These are phyloP conservation scores for Caerostris extrusa DNA, from an alignment of 1,140 invertebrate species.

Conservation along the genomic window DNA sequence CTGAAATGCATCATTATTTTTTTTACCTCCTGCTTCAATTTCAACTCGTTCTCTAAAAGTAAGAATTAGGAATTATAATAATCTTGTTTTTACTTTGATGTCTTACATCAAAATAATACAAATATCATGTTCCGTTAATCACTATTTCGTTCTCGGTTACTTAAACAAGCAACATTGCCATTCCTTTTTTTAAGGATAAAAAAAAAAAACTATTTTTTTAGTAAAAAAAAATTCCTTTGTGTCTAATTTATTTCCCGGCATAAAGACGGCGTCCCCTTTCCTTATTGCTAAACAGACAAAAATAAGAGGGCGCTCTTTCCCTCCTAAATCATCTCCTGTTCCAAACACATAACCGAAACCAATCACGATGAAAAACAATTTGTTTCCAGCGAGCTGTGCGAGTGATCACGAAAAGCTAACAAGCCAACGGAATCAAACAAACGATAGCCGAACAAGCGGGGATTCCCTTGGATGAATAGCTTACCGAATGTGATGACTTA, in stretches of 20 bases:
- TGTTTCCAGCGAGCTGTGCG: not conserved
- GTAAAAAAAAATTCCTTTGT: not conserved
- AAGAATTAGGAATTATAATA: too few relatives aligned
- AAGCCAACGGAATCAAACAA: constrained; percentile 9
- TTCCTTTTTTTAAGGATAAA: too few relatives aligned
- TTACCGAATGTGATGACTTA: not conserved
- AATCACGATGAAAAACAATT: constrained; percentile 40
- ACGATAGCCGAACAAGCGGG: not conserved
- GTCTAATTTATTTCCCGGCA: not conserved
- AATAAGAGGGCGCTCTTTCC: not conserved
- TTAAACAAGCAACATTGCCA: too few relatives aligned
- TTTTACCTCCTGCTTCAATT: too few relatives aligned
- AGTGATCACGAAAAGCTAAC: constrained; percentile 27
- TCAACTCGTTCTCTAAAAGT: too few relatives aligned
- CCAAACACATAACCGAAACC: not conserved
- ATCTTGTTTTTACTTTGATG: too few relatives aligned
- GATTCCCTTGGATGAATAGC: not conserved
- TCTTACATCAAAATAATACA: too few relatives aligned
- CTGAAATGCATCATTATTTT: too few relatives aligned
- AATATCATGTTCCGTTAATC: too few relatives aligned
- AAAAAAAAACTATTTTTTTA: too few relatives aligned
- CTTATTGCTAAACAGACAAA: not conserved
- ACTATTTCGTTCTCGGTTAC: too few relatives aligned
- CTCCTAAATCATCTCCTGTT: constrained; percentile 10
- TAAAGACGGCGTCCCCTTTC: not conserved